Evolutionary conservation across 2,888 invertebrate genomes (phyloP), one percentile per base, ranked within the genome.

Genomic region (Limenitis camilla): DNA sequence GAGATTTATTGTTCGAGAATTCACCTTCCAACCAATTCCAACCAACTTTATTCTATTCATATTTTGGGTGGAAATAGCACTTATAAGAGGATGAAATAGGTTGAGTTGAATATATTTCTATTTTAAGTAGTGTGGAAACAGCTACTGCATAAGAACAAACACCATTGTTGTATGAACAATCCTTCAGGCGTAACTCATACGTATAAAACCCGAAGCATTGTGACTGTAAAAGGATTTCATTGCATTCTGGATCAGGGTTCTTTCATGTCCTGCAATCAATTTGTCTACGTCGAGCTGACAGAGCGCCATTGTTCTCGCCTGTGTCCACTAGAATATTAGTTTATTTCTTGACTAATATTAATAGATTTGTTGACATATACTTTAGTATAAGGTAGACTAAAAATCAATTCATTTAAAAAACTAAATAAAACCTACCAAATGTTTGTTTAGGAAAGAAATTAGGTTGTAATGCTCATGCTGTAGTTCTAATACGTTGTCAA

Each of bases 301-400:
- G 73, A 76, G 78, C 81, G 71, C 74, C 73, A 83, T 82, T 83
- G 81, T 82, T 76, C 57, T 48, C 61, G 67, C 59, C 62, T 67
- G 67, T 71, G 78, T 74, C 77, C 76, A 72, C 75, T 71, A 64
- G 78, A 76, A 76, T 80, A 80, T 81, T 76, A 75, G 77, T 71
- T 74, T 74, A 72, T 73, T 76, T 72, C 58, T 47, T 55, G 66
- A 70, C 67, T 66, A 61, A 64, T 72, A 74, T 74, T 74, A 77
- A 77, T 74, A 71, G 70, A 62, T 65, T 68, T 65, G 61, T 68
- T 71, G 72, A 71, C 60, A 55, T 29, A 29, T 45, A 29, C 33
- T 45, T 9, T 29, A 5, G 6, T 10, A 29, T 29, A 10, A 45
- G 29, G 19, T 19, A 19, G 19, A 19, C 19, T 19, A 2, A 19